Conservation (phyloP, 2,797 vertebrate genomes). For the Scomberomorus guttatus region DNA sequence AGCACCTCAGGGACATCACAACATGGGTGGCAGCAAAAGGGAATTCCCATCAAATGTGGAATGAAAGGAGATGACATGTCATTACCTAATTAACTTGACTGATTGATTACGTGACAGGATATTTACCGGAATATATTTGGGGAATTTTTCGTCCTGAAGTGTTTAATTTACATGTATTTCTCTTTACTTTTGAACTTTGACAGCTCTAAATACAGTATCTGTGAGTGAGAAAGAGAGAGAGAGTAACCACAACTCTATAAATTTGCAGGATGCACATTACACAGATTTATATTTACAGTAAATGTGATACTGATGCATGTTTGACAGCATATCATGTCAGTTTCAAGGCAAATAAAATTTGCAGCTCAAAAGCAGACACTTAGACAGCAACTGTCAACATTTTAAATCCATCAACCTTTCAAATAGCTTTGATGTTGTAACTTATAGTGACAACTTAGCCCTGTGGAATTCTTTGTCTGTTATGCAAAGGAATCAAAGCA, state of each 20-base stretch:
- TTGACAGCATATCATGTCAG: constrained; percentile 13
- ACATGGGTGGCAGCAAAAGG: constrained; percentile 42
- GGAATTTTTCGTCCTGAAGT: constrained; percentile 14
- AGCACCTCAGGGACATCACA: constrained; percentile 22
- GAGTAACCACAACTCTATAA: constrained; percentile 1
- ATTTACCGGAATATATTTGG: constrained; percentile 34
- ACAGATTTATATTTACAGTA: constrained; percentile 15
- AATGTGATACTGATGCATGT: constrained; percentile 17
- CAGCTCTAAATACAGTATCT: constrained; percentile 1
- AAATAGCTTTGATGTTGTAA: constrained; percentile 13
- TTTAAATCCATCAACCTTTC: constrained; percentile 15
- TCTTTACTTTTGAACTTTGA: constrained; percentile 32
- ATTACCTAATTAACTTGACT: constrained; percentile 48
- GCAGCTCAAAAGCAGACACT: constrained; percentile 10
- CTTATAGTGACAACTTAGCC: neutral
- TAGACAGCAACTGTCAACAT: constrained; percentile 13
- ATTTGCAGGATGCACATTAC: constrained; percentile 11
- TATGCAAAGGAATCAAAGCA: neutral
- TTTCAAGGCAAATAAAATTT: neutral
- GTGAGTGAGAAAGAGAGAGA: neutral
- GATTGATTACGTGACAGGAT: constrained; percentile 29
- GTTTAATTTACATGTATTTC: constrained; percentile 1
- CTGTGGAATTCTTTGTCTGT: neutral
- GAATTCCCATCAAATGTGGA: constrained; percentile 49
- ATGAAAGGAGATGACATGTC: constrained; percentile 41